Evolutionary conservation across 92 coral and sea anemone species (phyloP).

Genomic region (Phenganax subtilis): DNA sequence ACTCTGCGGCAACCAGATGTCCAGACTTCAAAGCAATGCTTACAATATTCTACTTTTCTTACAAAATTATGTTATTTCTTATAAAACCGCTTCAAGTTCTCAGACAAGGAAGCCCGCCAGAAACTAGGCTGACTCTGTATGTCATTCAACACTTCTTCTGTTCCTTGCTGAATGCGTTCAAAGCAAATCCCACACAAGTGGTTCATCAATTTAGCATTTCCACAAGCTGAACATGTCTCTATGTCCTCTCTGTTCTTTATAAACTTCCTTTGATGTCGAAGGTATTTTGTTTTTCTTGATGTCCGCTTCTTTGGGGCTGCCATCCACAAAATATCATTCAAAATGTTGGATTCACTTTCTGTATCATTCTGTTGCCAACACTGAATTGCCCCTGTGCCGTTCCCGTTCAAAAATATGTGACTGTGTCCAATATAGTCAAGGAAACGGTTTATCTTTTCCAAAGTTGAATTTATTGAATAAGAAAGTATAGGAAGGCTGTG

Average conservation of each 20-base stretch:
- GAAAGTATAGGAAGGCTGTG: slow-evolving; percentile 17
- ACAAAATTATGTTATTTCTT: not conserved
- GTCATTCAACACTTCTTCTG: slow-evolving; percentile 53
- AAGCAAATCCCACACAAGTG: slow-evolving; percentile 90
- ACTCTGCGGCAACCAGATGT: too few relatives aligned
- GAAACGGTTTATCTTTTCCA: not conserved
- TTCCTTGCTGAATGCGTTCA: slow-evolving; percentile 54
- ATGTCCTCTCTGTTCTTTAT: slow-evolving; percentile 90
- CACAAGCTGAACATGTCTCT: slow-evolving; percentile 85
- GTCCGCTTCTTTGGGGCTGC: slow-evolving; percentile 94
- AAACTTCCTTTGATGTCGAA: slow-evolving; percentile 85
- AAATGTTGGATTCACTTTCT: slow-evolving; percentile 21
- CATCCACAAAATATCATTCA: slow-evolving; percentile 63
- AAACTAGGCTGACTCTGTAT: slow-evolving; percentile 53
- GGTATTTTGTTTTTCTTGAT: slow-evolving; percentile 77
- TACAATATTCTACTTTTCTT: too few relatives aligned
- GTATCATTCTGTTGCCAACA: not conserved
- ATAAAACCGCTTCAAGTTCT: slow-evolving; percentile 59
- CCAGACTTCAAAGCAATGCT: too few relatives aligned
- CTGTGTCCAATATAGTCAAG: not conserved
- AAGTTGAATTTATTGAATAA: slow-evolving; percentile 4
- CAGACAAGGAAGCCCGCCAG: slow-evolving; percentile 78
- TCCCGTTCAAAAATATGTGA: not conserved
- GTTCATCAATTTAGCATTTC: slow-evolving; percentile 67
- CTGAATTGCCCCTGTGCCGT: not conserved